Base-by-base conservation (phyloP, 2,888 invertebrate genomes). In the Stegophylla sp. region DNA sequence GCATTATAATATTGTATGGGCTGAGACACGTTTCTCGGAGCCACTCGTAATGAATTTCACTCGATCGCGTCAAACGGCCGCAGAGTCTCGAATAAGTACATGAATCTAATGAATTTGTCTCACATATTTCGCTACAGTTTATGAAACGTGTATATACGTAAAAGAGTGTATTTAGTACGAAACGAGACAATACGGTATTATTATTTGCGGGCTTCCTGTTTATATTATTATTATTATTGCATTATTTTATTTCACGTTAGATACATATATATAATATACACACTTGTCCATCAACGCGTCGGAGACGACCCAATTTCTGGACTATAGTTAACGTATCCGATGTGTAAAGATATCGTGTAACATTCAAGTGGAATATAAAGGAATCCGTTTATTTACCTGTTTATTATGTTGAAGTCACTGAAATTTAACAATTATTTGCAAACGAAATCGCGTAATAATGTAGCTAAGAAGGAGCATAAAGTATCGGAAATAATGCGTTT, bases 81-180 rank as follows among this genome's bases (percentile, higher is more conserved):
- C n/a, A n/a, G n/a, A n/a, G n/a, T n/a, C n/a, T n/a, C n/a, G 63
- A 43, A 74, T 13, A 48, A 67, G 28, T 48, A 66, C 76, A 28
- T 43, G 66, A n/a, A n/a, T 76, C 76, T 67, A 76, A 76, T 76
- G 53, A 66, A 76, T 76, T 76, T 66, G 76, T 67, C 43, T 76
- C 76, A 26, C 66, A 10, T 28, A n/a, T 74, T 74, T 63, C 61
- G 61, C 45, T 45, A 61, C 73, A 61, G 56, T 73, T 61, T 23
- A 56, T n/a, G 53, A n/a, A 1, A 9, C 20, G 53, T 12, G 23
- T 56, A 12, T 59, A 51, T n/a, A 23, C 15, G 26, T 28, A 43
- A 17, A 7, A 28, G 15, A 45, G 26, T 28, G 48, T 51, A 51
- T 51, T 51, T 3, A 51, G 69, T 53, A 34, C 3, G 34, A n/a